These are phyloP conservation scores for Echinops telfairi DNA, from an alignment of 2,113 vertebrate genomes.

Conservation along the genomic window DNA sequence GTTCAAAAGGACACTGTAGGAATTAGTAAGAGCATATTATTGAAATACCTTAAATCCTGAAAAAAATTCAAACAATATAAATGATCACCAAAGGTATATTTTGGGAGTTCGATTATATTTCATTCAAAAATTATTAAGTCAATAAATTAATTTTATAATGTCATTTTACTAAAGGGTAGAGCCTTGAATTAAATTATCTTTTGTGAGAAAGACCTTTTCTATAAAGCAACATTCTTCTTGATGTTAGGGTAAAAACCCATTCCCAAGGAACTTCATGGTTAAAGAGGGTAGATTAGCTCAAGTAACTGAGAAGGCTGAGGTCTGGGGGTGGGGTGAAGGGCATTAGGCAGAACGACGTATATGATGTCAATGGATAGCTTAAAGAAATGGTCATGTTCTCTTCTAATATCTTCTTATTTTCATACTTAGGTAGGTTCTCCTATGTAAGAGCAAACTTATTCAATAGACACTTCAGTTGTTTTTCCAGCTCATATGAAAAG, in stretches of 20 bases:
- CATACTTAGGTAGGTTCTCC: background rate
- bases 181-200: constrained; percentile 65
- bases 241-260: constrained; percentile 35
- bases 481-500: background rate
- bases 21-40: constrained; percentile 69
- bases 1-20: constrained; percentile 73
- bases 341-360: background rate
- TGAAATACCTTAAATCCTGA: constrained; percentile 67
- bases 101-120: constrained; percentile 66
- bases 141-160: constrained; percentile 79
- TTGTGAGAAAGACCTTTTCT: constrained; percentile 65
- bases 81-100: constrained; percentile 64
- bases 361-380: background rate
- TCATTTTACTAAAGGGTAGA: constrained; percentile 70
- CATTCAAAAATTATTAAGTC: constrained; percentile 75
- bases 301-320: constrained; percentile 19
- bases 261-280: constrained; percentile 42
- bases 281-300: constrained; percentile 21
- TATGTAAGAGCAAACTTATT: background rate
- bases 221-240: constrained; percentile 25
- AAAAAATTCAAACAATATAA: constrained; percentile 61
- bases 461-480: background rate
- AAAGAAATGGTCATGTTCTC: background rate
- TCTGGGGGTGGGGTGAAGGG: no score
- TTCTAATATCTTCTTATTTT: background rate